Conservation (phyloP, 2,797 vertebrate genomes). For the Podarcis siculus region DNA sequence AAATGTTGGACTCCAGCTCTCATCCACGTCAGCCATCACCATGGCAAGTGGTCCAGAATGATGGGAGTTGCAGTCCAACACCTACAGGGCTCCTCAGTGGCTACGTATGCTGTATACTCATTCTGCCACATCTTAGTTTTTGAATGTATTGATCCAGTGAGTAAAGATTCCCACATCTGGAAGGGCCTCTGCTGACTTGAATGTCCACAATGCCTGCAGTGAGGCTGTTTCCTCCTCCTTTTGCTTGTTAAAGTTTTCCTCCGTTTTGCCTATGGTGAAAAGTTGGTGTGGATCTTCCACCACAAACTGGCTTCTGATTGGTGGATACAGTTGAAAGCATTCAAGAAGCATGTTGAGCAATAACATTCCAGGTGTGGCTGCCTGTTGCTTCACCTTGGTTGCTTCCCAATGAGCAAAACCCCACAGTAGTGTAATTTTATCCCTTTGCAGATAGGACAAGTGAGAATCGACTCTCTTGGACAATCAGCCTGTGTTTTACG, state of each 20-base stretch:
- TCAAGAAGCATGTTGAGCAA: neutral
- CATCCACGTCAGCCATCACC: no score
- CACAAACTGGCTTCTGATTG: neutral
- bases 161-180: no score
- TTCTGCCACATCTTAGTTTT: neutral
- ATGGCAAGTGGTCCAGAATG: no score
- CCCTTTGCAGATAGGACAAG: neutral
- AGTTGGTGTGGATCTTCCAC: neutral
- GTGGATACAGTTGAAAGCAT: neutral
- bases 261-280: neutral
- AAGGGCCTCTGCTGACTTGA: no score
- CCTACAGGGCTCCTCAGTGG: no score
- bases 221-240: no score
- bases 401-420: neutral
- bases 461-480: neutral
- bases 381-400: neutral
- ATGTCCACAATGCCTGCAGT: no score
- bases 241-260: neutral
- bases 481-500: neutral
- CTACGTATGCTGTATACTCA: no score
- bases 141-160: no score
- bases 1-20: no score
- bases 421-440: neutral
- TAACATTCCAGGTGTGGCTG: fast-evolving
- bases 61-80: no score